These are phyloP conservation scores for Bombus breviceps DNA, from an alignment of 1,140 invertebrate species.

Conservation along the genomic window DNA sequence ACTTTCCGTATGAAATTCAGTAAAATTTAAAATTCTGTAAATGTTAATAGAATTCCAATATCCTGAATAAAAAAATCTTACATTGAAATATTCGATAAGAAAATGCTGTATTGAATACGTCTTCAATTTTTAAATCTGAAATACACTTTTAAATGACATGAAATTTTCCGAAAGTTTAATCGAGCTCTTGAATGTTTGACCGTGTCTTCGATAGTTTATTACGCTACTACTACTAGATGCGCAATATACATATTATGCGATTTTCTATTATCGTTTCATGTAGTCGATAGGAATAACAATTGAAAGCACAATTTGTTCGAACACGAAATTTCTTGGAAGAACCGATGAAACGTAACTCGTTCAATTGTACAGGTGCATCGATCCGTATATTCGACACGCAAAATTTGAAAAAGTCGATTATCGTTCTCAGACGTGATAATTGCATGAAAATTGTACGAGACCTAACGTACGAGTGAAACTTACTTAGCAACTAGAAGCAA, in stretches of 20 bases:
- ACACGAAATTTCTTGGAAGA: slow-evolving; percentile 39
- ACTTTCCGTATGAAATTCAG: not conserved
- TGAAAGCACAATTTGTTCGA: not conserved
- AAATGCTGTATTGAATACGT: no score
- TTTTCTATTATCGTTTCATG: not conserved
- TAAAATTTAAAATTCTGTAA: not conserved
- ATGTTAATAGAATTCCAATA: no score
- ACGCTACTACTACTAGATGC: not conserved
- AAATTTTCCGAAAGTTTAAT: no score
- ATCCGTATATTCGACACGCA: slow-evolving; percentile 30
- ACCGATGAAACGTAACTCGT: not conserved
- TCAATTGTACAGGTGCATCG: slow-evolving; percentile 4
- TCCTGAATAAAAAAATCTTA: no score
- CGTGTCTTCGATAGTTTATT: not conserved
- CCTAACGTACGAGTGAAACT: not conserved
- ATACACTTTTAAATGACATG: no score
- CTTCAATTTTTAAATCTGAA: no score
- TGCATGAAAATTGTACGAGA: not conserved
- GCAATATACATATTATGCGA: not conserved
- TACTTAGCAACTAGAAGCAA: not conserved
- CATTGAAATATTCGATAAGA: no score
- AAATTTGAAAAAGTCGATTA: slow-evolving; percentile 15
- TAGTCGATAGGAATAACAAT: slow-evolving; percentile 8
- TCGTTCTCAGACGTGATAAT: slow-evolving; percentile 17
- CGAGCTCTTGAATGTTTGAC: not conserved